These are phyloP conservation scores for Micromys minutus DNA, from an alignment of 2,113 vertebrate species.

Conservation along the genomic window DNA sequence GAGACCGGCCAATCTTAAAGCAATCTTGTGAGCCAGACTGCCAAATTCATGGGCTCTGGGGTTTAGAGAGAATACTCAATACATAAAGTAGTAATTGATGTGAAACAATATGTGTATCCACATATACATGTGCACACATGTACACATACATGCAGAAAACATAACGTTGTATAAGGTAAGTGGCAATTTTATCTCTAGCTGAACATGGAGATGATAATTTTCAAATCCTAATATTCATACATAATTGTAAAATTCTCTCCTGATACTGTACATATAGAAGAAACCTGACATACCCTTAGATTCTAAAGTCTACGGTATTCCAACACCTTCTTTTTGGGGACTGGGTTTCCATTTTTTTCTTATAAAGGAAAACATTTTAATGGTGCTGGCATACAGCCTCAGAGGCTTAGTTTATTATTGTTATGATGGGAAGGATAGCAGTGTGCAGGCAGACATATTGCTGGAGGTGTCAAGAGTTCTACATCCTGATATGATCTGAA, in stretches of 20 bases:
- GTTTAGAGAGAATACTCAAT: neutral
- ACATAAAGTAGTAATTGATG: neutral
- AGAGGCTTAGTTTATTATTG: too few species aligned
- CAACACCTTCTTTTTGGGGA: neutral
- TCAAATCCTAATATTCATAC: neutral
- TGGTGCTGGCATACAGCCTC: too few species aligned
- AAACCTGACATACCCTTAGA: neutral
- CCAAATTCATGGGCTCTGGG: neutral
- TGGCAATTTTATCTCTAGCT: neutral
- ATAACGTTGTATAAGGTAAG: neutral
- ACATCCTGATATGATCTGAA: too few species aligned
- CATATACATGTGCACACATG: neutral
- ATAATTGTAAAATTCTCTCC: conserved; percentile 7
- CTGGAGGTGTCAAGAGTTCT: too few species aligned
- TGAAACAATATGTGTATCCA: neutral
- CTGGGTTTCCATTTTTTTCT: neutral
- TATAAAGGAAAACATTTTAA: too few species aligned
- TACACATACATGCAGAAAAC: neutral
- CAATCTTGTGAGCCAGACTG: too few species aligned
- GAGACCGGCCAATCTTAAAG: neutral
- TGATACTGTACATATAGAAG: neutral
- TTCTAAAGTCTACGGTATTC: neutral
- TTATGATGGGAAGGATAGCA: too few species aligned
- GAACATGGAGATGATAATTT: neutral
- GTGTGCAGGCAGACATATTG: too few species aligned